A percentile compares a stretch with the other conserved stretches of the same genome.
These are phyloP conservation scores for Meganola albula DNA, from an alignment of 2,888 invertebrate genomes.

Conservation along the genomic window DNA sequence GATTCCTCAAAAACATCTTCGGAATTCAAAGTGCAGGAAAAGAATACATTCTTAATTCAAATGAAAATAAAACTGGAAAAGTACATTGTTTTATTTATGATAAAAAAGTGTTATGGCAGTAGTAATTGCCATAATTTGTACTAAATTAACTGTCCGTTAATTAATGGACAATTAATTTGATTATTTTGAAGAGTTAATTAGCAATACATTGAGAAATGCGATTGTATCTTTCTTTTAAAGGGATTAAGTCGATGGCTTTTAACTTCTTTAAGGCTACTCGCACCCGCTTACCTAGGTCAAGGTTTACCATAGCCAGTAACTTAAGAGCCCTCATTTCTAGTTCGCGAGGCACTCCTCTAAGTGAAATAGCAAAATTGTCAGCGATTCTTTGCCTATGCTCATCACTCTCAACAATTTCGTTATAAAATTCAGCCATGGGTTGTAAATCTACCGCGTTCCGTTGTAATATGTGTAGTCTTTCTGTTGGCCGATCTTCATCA, in stretches of 20 bases:
- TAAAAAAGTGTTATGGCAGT: too few species aligned
- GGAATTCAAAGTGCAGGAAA: too few species aligned
- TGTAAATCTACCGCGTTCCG: slow-evolving; percentile 41
- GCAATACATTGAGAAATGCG: slow-evolving; percentile 13
- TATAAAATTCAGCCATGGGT: slow-evolving; percentile 86
- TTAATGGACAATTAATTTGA: too few species aligned
- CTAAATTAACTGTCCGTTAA: too few species aligned
- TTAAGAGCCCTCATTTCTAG: slow-evolving; percentile 15
- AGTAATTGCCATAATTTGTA: too few species aligned
- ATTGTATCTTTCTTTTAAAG: slow-evolving; percentile 2
- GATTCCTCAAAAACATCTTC: too few species aligned
- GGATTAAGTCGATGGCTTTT: slow-evolving; percentile 4
- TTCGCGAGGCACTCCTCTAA: slow-evolving; percentile 11
- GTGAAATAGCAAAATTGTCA: slow-evolving; percentile 11
- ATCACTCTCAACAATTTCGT: slow-evolving; percentile 39
- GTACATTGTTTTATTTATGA: too few species aligned
- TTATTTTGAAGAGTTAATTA: too few species aligned
- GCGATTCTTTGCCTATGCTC: slow-evolving; percentile 25
- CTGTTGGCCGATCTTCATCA: slow-evolving; percentile 44
- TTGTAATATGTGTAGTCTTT: slow-evolving; percentile 31
- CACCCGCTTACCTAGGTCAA: slow-evolving; percentile 12
- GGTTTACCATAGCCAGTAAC: slow-evolving; percentile 7
- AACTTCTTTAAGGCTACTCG: slow-evolving; percentile 2
- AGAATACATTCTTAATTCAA: too few species aligned
- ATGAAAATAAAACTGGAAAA: too few species aligned